Base-by-base conservation (phyloP, 2,797 vertebrate genomes). In the Peromyscus nudipes region DNA sequence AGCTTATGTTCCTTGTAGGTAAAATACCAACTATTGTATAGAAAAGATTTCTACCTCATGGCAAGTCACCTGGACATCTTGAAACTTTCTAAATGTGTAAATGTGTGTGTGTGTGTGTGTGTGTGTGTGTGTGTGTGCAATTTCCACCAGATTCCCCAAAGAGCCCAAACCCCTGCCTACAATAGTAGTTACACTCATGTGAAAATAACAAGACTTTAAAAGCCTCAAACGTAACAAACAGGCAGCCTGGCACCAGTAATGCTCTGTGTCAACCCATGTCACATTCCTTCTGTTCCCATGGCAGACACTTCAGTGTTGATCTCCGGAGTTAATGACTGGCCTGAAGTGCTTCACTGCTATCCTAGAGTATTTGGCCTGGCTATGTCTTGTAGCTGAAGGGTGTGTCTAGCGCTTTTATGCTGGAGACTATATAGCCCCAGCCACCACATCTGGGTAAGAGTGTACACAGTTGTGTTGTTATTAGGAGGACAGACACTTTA, bases 1-100 rank as follows among this genome's bases (percentile, higher is more conserved):
- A 23, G 3, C 6, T 21, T 10, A 34, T 17, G 12, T 79, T 77
- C 76, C 55, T 90, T 92, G 31, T 19, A 83, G 89, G 34, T 87
- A 83, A 93, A 92, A 79, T 76, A 93, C 57, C 73, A 90, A 88
- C n/a, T 75, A 55, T 3, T 40, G 43, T 69, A 65, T 4, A 81
- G 64, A 92, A 84, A 83, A 94, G n/a, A 65, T 60, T 92, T 60
- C 85, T 23, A 89, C 34, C 69, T 97, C 49, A 60, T 21, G 37
- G 60, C 8, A 94, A 88, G 13, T 86, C 52, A 87, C 37, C 76
- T 77, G 65, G 90, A 79, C 16, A 57, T 87, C 49, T 40, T 93
- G 64, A 91, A 96, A 92, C 37, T 92, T 96, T 92, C 87, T 91
- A 92, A 95, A 86, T 85, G 21, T 46, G 19, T 84, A 27, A n/a